These are phyloP conservation scores for Microplitis deprimator DNA, from an alignment of 2,888 invertebrate genomes.

Conservation along the genomic window DNA sequence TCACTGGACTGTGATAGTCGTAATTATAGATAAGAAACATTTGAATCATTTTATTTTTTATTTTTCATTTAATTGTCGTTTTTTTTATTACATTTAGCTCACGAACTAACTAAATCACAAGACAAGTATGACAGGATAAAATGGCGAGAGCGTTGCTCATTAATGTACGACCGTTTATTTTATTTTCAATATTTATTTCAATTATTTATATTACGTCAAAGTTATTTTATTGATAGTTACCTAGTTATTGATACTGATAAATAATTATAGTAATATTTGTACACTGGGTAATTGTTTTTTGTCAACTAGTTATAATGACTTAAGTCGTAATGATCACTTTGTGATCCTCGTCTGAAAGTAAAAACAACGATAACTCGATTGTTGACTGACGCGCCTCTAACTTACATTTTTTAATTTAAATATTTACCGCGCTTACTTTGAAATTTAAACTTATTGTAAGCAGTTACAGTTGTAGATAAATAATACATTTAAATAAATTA, in stretches of 20 bases:
- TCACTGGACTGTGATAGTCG: background rate
- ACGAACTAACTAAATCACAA: background rate
- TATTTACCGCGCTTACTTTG: background rate
- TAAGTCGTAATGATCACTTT: background rate
- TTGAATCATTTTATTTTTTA: background rate
- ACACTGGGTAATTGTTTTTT: background rate
- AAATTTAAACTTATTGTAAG: background rate
- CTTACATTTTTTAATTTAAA: background rate
- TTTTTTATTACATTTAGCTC: background rate
- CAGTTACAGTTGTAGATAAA: too few relatives aligned
- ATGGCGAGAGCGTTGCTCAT: constrained; percentile 57
- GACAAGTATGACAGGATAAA: constrained; percentile 60
- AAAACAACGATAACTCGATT: background rate
- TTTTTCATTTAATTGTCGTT: background rate
- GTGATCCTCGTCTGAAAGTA: background rate
- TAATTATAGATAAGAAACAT: background rate
- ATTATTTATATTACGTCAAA: background rate
- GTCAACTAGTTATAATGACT: background rate
- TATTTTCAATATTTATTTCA: background rate
- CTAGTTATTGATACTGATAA: background rate
- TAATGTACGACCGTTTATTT: background rate
- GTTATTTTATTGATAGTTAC: background rate
- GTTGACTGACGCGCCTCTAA: background rate
- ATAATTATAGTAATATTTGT: background rate
- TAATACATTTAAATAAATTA: too few relatives aligned